These are phyloP conservation scores for Azemiops feae DNA, from an alignment of 2,113 vertebrate genomes.

Conservation along the genomic window DNA sequence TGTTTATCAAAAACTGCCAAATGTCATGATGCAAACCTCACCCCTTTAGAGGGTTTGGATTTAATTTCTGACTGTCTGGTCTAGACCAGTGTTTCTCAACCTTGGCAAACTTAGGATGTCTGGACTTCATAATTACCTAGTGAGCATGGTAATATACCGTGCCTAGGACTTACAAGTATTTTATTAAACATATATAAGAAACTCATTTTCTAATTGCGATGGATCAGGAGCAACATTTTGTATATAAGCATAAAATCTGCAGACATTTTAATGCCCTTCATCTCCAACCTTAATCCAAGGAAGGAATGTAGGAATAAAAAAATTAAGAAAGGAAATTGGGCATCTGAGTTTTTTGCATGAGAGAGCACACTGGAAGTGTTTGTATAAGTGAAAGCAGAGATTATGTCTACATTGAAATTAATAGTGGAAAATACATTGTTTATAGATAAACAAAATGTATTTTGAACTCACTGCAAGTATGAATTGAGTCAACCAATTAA, in stretches of 20 bases:
- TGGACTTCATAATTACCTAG: background rate
- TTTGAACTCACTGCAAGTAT: background rate
- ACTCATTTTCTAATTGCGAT: background rate
- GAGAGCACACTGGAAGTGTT: background rate
- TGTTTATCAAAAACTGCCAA: background rate
- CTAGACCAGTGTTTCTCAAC: too few species aligned
- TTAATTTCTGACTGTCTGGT: background rate
- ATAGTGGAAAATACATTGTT: background rate
- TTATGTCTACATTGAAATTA: background rate
- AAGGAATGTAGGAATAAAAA: background rate
- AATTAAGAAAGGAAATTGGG: background rate
- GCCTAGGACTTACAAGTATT: background rate
- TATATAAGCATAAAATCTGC: background rate
- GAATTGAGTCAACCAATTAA: background rate
- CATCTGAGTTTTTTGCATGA: background rate
- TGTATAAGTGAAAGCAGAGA: background rate
- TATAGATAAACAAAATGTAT: background rate
- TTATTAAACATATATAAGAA: background rate
- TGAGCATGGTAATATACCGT: background rate
- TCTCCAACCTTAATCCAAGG: background rate
- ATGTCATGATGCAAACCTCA: background rate
- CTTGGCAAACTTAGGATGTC: background rate
- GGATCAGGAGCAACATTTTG: background rate
- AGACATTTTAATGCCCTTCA: background rate
- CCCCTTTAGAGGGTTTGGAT: background rate